Percentiles rank a stretch among this genome's conserved stretches.
Evolutionary conservation across 2,113 vertebrate species (phyloP).

Genomic region (Spizaetus ornatus): DNA sequence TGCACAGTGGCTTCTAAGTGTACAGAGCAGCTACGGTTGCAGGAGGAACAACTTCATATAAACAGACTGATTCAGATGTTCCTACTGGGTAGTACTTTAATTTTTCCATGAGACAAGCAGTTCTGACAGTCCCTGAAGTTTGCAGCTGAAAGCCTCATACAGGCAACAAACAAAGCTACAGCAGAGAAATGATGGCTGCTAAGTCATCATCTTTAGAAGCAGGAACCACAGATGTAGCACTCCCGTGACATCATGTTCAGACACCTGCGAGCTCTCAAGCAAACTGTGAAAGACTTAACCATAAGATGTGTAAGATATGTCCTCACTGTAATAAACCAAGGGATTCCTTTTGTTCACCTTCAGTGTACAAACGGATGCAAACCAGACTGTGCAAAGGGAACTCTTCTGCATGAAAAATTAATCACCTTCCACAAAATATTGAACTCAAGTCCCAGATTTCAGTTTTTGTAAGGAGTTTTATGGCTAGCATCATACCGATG

Average conservation of each 20-base stretch:
- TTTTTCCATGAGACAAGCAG: background rate
- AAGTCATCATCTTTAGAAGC: background rate
- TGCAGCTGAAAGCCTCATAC: background rate
- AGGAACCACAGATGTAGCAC: background rate
- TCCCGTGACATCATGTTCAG: rapidly evolving
- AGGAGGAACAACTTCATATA: background rate
- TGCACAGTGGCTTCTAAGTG: background rate
- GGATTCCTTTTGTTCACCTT: background rate
- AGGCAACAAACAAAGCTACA: background rate
- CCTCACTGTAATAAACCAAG: background rate
- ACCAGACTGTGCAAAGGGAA: background rate
- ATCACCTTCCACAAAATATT: background rate
- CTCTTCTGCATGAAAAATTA: background rate
- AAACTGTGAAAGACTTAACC: background rate
- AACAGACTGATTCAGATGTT: background rate
- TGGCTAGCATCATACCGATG: background rate
- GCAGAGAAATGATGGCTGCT: background rate
- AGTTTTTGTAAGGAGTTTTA: background rate
- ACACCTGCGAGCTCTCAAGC: background rate
- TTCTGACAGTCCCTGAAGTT: background rate
- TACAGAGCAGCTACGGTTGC: background rate
- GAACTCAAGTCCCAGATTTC: background rate
- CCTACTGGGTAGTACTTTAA: background rate
- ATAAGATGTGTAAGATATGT: background rate
- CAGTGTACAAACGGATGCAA: background rate